Conservation (phyloP, 2,888 invertebrate genomes). For the Abscondita cerata region DNA sequence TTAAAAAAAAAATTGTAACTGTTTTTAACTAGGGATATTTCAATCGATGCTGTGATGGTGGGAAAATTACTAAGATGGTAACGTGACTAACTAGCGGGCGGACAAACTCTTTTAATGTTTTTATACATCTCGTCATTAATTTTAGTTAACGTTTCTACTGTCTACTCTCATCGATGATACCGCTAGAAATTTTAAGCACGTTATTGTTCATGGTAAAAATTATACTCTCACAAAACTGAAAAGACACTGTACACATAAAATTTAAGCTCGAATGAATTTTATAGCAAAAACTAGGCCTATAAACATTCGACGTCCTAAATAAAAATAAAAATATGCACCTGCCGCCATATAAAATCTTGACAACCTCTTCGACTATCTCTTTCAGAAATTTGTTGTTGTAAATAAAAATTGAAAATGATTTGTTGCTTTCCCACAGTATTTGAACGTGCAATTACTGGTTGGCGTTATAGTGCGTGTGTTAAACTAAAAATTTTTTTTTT, state of each 20-base stretch:
- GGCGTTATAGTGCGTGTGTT: not conserved
- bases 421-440: not conserved
- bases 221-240: slow-evolving; percentile 16
- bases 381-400: not conserved
- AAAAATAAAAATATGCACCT: slow-evolving; percentile 21
- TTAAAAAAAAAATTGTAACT: not conserved
- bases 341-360: slow-evolving; percentile 17
- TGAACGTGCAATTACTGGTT: not conserved
- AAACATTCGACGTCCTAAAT: slow-evolving; percentile 8
- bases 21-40: slow-evolving; percentile 47
- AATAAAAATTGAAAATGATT: slow-evolving; percentile 2
- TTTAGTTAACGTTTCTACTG: slow-evolving; percentile 46
- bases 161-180: slow-evolving; percentile 42
- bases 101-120: slow-evolving; percentile 52
- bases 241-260: slow-evolving; percentile 16
- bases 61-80: slow-evolving; percentile 53
- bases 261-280: slow-evolving; percentile 17
- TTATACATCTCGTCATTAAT: slow-evolving; percentile 53
- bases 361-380: not conserved
- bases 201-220: slow-evolving; percentile 8
- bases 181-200: slow-evolving; percentile 11
- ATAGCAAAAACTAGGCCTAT: slow-evolving; percentile 27
- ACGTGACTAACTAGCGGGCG: slow-evolving; percentile 57
- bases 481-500: too few species aligned
- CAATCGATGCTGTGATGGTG: slow-evolving; percentile 50